phyloP scores from a whole-genome alignment of 2,888 invertebrate species.

The Torymus auratus region DNA sequence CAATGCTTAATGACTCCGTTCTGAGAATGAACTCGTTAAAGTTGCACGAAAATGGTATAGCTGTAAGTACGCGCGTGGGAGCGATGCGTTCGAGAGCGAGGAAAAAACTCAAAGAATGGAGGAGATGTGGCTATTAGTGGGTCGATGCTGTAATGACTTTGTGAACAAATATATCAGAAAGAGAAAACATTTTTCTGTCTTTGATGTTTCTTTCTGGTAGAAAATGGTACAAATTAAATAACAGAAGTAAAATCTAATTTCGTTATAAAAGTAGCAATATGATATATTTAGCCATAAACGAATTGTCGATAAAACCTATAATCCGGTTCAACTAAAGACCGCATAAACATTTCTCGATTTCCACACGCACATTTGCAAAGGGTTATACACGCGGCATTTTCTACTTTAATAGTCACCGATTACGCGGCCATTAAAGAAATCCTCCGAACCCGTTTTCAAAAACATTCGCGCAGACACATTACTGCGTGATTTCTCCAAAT shows the following conservation, averaged over 20 bases:
- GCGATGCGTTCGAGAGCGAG: too few species aligned
- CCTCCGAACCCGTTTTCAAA: constrained; percentile 4
- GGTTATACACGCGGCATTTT: background rate
- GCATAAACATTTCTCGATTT: constrained; percentile 21
- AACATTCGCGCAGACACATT: constrained; percentile 15
- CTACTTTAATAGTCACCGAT: constrained; percentile 19
- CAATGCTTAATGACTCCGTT: background rate
- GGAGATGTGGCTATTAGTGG: too few species aligned
- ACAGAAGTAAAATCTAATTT: too few species aligned
- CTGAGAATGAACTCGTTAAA: background rate
- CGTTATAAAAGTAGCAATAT: too few species aligned
- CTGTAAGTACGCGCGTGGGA: too few species aligned
- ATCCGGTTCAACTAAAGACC: background rate
- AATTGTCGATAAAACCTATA: background rate
- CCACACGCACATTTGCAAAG: constrained; percentile 1
- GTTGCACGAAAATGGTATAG: background rate
- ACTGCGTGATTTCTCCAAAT: constrained; percentile 41
- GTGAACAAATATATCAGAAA: too few species aligned
- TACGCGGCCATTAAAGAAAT: constrained; percentile 10
- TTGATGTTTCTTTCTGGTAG: too few species aligned
- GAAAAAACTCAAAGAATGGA: too few species aligned
- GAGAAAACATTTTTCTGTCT: too few species aligned
- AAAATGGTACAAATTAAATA: too few species aligned
- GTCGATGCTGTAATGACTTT: too few species aligned
- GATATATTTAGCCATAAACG: too few species aligned